Conservation (phyloP, 1,140 invertebrate species). For the Patella vulgata region DNA sequence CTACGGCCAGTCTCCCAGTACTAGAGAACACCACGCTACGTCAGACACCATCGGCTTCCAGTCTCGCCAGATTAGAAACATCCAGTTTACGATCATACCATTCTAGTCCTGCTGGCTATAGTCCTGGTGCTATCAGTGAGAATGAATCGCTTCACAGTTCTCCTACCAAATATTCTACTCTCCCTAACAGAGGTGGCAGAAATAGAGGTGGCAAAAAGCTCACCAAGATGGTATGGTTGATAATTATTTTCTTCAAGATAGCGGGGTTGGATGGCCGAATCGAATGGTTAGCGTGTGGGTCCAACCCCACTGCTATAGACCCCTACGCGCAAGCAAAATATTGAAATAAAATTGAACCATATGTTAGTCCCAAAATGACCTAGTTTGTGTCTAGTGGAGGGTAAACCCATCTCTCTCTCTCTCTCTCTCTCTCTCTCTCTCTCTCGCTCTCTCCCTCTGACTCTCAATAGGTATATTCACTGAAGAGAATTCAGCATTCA, state of each 20-base stretch:
- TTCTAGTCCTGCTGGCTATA: slow-evolving; percentile 32
- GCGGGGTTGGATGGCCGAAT: too few relatives aligned
- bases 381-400: too few relatives aligned
- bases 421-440: too few relatives aligned
- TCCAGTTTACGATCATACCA: slow-evolving; percentile 36
- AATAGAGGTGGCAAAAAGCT: background rate
- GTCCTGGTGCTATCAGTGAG: slow-evolving; percentile 20
- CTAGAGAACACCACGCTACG: slow-evolving; percentile 52
- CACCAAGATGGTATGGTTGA: background rate
- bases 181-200: slow-evolving; percentile 13
- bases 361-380: too few relatives aligned
- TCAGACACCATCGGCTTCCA: slow-evolving; percentile 30
- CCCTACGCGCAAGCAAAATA: too few relatives aligned
- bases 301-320: too few relatives aligned
- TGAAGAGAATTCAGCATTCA: too few relatives aligned
- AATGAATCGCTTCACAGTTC: slow-evolving; percentile 13
- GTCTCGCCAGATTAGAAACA: slow-evolving; percentile 29
- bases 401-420: too few relatives aligned
- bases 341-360: too few relatives aligned
- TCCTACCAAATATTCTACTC: slow-evolving; percentile 23
- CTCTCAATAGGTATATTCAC: too few relatives aligned
- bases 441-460: too few relatives aligned
- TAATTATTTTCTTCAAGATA: background rate
- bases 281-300: too few relatives aligned
- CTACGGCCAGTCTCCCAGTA: slow-evolving; percentile 59